These are phyloP conservation scores for Ellobius talpinus DNA, from an alignment of 2,113 vertebrate genomes.

Conservation along the genomic window DNA sequence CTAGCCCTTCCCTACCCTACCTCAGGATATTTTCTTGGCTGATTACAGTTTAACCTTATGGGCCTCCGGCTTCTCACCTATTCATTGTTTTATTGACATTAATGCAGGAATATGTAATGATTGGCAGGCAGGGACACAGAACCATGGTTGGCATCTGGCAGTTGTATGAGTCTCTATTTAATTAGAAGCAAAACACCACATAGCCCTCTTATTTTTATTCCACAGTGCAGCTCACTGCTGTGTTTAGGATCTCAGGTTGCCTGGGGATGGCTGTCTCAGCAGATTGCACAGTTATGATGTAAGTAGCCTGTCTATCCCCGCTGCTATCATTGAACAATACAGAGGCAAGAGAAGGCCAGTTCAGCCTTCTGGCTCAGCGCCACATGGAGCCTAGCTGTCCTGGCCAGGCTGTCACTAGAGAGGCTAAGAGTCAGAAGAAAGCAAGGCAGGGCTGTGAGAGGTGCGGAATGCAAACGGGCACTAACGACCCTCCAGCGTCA, in stretches of 20 bases:
- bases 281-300: not conserved
- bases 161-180: not conserved
- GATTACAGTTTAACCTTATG: not conserved
- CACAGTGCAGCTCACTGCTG: not conserved
- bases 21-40: not conserved
- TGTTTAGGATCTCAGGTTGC: not conserved
- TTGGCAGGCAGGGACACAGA: not conserved
- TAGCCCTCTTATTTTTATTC: not conserved
- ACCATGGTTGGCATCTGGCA: not conserved
- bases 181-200: not conserved
- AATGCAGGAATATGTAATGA: not conserved
- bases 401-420: not conserved
- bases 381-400: not conserved
- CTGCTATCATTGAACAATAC: not conserved
- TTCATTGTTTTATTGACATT: not conserved
- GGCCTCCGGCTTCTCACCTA: not conserved
- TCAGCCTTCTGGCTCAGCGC: not conserved
- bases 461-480: not conserved
- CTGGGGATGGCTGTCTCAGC: not conserved
- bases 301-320: rapidly evolving
- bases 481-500: not conserved
- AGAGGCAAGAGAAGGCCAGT: not conserved
- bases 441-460: not conserved
- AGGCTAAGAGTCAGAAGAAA: not conserved
- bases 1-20: not conserved